Conservation (phyloP, 1,140 invertebrate genomes). For the Globodera rostochiensis region DNA sequence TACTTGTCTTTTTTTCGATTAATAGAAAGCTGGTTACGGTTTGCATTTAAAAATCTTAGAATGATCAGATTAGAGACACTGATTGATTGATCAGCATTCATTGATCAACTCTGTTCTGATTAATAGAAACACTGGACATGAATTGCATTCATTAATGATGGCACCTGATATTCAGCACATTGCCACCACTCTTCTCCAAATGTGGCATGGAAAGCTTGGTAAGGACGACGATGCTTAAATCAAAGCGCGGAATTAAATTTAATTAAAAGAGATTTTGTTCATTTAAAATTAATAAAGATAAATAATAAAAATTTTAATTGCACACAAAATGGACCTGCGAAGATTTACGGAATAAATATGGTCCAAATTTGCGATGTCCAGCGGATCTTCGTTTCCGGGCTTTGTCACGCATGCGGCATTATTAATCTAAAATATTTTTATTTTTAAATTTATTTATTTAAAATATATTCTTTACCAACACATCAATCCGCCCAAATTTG, state of each 20-base stretch:
- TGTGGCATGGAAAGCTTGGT: conserved; percentile 53
- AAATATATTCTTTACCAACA: conserved; percentile 27
- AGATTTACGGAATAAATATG: conserved; percentile 42
- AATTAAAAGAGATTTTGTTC: too few species aligned
- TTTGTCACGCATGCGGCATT: conserved; percentile 32
- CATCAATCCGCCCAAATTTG: conserved; percentile 44
- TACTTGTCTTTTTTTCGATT: too few species aligned
- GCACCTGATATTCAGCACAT: conserved; percentile 47
- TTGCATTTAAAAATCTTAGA: too few species aligned
- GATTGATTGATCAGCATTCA: too few species aligned
- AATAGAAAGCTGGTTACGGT: too few species aligned
- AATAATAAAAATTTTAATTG: too few species aligned
- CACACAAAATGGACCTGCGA: conserved; percentile 17
- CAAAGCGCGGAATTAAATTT: too few species aligned
- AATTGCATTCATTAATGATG: too few species aligned
- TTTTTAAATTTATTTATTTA: conserved; percentile 10
- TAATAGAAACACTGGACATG: neutral
- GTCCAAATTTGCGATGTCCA: conserved; percentile 38
- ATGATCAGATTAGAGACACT: too few species aligned
- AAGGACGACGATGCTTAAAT: conserved; percentile 34
- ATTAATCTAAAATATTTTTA: conserved; percentile 33
- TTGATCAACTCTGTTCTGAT: neutral
- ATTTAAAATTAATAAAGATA: too few species aligned
- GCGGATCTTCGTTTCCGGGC: conserved; percentile 20
- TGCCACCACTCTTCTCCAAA: conserved; percentile 48